phyloP scores from a whole-genome alignment of 2,888 invertebrate genomes.

The Eustalomyia histrio region DNA sequence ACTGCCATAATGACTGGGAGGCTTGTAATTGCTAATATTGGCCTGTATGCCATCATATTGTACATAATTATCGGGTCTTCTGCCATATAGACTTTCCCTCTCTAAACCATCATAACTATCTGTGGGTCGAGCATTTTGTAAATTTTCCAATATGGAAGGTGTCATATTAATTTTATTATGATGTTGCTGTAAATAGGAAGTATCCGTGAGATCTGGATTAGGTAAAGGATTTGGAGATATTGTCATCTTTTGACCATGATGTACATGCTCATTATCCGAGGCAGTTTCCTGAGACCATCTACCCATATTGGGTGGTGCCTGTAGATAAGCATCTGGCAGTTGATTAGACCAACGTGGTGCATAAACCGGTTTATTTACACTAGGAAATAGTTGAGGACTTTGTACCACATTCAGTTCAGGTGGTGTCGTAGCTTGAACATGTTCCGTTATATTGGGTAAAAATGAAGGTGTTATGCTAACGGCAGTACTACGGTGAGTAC shows the following conservation, averaged over 20 bases:
- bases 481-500: slow-evolving; percentile 79
- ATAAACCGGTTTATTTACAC: slow-evolving; percentile 83
- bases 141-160: slow-evolving; percentile 82
- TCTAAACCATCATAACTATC: slow-evolving; percentile 74
- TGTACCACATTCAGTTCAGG: slow-evolving; percentile 83
- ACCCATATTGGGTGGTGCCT: slow-evolving; percentile 81
- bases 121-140: slow-evolving; percentile 81
- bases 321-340: slow-evolving; percentile 83
- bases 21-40: slow-evolving; percentile 72
- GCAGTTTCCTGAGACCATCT: slow-evolving; percentile 90
- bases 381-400: slow-evolving; percentile 85
- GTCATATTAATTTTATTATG: slow-evolving; percentile 80
- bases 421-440: slow-evolving; percentile 82
- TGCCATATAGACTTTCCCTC: slow-evolving; percentile 75
- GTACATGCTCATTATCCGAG: slow-evolving; percentile 85
- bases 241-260: slow-evolving; percentile 82
- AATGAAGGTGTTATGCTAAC: slow-evolving; percentile 80
- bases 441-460: slow-evolving; percentile 83
- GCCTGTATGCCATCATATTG: slow-evolving; percentile 70
- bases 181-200: slow-evolving; percentile 81
- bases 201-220: slow-evolving; percentile 88
- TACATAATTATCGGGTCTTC: slow-evolving; percentile 76
- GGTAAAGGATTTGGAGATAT: slow-evolving; percentile 86
- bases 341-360: slow-evolving; percentile 86
- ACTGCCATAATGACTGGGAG: slow-evolving; percentile 78